Evolutionary conservation across 1,140 invertebrate species (phyloP).

Genomic region (Nasonia vitripennis): DNA sequence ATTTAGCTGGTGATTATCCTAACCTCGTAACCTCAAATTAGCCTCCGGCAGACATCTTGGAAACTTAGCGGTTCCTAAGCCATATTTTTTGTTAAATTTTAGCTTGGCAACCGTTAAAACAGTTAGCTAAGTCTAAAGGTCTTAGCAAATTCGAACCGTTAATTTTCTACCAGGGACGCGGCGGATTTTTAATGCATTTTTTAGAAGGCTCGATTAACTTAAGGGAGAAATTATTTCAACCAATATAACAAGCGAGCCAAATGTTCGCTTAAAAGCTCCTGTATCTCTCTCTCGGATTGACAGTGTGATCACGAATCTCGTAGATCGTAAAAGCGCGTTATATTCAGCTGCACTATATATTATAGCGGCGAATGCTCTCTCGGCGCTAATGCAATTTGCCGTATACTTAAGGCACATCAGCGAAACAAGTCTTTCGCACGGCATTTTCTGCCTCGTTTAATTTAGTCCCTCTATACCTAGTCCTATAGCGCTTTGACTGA

Average conservation of each 20-base stretch:
- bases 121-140: no score
- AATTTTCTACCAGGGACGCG: no score
- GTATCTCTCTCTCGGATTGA: conserved; percentile 1
- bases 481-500: conserved; percentile 2
- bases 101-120: no score
- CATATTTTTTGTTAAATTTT: no score
- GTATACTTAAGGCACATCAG: conserved; percentile 31
- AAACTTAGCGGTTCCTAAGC: no score
- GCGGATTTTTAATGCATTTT: no score
- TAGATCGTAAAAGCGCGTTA: conserved; percentile 40
- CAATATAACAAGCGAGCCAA: not conserved
- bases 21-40: no score
- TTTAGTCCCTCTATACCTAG: no score
- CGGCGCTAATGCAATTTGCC: conserved; percentile 39
- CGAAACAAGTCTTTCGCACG: conserved; percentile 43
- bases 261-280: not conserved
- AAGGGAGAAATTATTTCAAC: not conserved
- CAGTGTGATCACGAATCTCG: conserved; percentile 45
- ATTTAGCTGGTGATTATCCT: no score
- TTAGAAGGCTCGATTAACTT: no score
- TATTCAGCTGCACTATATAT: not conserved
- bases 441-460: not conserved
- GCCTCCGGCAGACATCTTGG: no score
- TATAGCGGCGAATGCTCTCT: not conserved
- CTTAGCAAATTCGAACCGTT: no score